These are phyloP conservation scores for Podocnemis expansa DNA, from an alignment of 2,113 vertebrate genomes.

Conservation along the genomic window DNA sequence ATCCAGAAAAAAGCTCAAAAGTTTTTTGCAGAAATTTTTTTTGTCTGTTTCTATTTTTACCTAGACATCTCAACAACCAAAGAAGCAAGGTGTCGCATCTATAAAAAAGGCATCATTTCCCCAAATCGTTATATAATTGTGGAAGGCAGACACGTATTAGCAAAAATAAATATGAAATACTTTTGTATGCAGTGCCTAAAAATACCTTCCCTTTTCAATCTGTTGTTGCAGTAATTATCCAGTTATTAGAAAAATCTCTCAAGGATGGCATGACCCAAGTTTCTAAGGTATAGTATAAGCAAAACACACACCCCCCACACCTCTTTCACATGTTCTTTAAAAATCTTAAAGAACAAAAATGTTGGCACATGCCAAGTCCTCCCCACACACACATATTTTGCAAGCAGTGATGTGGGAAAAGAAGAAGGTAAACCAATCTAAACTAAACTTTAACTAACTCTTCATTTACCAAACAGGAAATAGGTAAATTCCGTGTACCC, in stretches of 20 bases:
- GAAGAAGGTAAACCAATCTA: neutral
- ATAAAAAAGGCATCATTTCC: neutral
- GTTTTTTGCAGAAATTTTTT: neutral
- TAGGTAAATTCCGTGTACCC: neutral
- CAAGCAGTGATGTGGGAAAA: neutral
- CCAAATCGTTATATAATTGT: neutral
- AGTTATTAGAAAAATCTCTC: neutral
- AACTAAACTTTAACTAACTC: neutral
- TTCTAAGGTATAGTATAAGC: neutral
- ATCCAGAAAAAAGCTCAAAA: neutral
- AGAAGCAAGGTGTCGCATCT: neutral
- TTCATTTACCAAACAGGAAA: neutral
- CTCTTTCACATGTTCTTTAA: neutral
- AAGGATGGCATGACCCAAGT: neutral
- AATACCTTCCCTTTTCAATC: neutral
- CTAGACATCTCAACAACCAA: neutral
- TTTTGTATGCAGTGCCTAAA: neutral
- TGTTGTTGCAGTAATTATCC: neutral
- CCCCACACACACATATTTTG: too few species aligned
- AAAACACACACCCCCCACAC: neutral
- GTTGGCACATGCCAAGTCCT: neutral
- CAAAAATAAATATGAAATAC: neutral
- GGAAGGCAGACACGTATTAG: neutral
- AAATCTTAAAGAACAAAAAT: neutral
- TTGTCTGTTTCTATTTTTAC: neutral